Conservation (phyloP, 2,797 vertebrate species). For the Pipistrellus pygmaeus region DNA sequence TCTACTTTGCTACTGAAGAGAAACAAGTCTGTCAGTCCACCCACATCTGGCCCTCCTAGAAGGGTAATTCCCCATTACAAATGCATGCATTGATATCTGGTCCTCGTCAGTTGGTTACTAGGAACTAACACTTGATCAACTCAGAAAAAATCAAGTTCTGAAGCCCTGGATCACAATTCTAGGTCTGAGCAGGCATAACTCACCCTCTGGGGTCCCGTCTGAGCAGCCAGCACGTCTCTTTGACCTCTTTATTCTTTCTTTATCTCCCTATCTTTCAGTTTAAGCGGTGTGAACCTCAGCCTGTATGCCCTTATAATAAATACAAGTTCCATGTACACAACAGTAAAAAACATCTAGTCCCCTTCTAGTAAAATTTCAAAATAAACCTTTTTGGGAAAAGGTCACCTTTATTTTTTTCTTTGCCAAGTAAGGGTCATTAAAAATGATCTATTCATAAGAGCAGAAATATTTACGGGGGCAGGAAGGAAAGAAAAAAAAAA, state of each 20-base stretch:
- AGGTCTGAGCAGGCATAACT: background rate
- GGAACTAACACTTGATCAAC: slow-evolving; percentile 11
- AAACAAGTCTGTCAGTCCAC: background rate
- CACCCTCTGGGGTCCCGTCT: background rate
- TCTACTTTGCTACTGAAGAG: background rate
- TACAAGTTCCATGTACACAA: background rate
- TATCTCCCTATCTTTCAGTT: background rate
- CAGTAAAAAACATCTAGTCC: background rate
- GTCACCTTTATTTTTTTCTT: slow-evolving; percentile 46
- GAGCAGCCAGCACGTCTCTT: background rate
- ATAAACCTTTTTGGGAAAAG: background rate
- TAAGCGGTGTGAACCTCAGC: slow-evolving; percentile 10
- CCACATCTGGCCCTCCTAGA: background rate
- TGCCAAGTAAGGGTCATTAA: slow-evolving; percentile 35
- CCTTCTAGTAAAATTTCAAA: slow-evolving; percentile 48
- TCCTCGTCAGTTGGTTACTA: background rate
- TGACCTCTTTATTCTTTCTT: background rate
- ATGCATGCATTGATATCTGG: background rate
- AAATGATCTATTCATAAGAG: slow-evolving; percentile 11
- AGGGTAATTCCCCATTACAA: background rate
- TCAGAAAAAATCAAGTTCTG: slow-evolving; percentile 26
- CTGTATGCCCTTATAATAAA: slow-evolving; percentile 22
- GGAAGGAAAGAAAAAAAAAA: background rate
- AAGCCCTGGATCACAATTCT: background rate
- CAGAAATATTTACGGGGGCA: background rate